Base-by-base conservation (phyloP, 2,797 vertebrate species). In the Premnoplex brunnescens region DNA sequence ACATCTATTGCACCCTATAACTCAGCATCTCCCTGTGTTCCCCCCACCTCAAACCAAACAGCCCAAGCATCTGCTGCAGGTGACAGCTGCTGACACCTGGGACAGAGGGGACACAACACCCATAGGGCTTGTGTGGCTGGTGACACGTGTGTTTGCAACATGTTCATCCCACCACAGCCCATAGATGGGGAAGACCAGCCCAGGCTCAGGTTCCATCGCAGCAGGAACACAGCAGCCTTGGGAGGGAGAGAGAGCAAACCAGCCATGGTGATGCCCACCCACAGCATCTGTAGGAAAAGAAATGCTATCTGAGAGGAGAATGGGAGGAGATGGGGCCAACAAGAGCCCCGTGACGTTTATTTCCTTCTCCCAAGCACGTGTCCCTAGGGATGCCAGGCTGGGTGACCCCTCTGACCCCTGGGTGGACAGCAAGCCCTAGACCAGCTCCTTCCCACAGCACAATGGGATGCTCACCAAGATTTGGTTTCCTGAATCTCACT, bases 91-190 rank as follows among this genome's bases (percentile, higher is more conserved):
- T 54, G 39, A 24, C 0, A 2, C 30, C 27, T 24, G 28, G 39
- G 39, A 36, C 3, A 24, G 18, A 51, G 28, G 39, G 15, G 22
- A 12, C 37, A 51, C 17, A 11, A 32, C 46, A 18, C 8, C n/a
- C 55, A 20, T 0, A 1, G 27, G 24, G 26, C 34, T 3, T 54
- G 0, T 0, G 1, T 13, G 36, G 59, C 68, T 5, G 6, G 41
- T 44, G 59, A 48, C 3, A 3, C 6, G 4, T 9, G 39, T 8
- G 49, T 68, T 37, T 34, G 37, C 27, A 54, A 39, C 5, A 1
- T 8, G 24, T 73, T 39, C 54, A 18, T 43, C 46, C 60, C 67
- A 28, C 34, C 24, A 41, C 46, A 48, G 71, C 27, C 26, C 2
- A 0, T 1, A n/a, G 39, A 24, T 20, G 52, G 59, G 27, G 14